These are phyloP conservation scores for Hetaerina titia DNA, from an alignment of 2,888 invertebrate genomes.

Conservation along the genomic window DNA sequence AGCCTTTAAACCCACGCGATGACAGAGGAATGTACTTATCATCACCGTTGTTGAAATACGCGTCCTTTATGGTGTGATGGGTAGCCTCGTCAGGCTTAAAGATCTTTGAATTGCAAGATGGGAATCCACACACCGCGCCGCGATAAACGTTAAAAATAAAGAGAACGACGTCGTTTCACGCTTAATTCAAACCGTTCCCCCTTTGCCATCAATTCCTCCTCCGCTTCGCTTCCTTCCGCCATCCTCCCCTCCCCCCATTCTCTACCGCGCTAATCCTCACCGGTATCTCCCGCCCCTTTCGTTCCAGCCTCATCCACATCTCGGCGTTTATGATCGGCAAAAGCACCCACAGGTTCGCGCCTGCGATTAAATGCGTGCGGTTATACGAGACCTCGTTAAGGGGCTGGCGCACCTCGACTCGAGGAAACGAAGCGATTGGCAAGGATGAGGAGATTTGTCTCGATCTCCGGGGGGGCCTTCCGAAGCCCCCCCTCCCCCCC, in stretches of 20 bases:
- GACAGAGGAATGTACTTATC: not conserved
- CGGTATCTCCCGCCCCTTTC: not conserved
- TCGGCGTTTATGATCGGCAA: not conserved
- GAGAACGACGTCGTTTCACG: slow-evolving; percentile 10
- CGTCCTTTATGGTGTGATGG: not conserved
- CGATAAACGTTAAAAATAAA: not conserved
- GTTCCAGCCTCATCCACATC: not conserved
- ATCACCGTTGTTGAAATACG: not conserved
- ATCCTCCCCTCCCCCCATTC: not conserved
- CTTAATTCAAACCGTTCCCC: not conserved
- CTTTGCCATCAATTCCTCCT: not conserved
- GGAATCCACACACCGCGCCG: not conserved
- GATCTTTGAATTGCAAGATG: not conserved
- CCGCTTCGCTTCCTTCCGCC: not conserved
- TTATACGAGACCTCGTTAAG: slow-evolving; percentile 20
- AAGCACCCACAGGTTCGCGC: not conserved
- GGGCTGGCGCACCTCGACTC: not conserved
- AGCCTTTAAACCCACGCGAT: not conserved
- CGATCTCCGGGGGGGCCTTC: slow-evolving; percentile 14
- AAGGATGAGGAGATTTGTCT: slow-evolving; percentile 46
- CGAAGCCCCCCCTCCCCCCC: not conserved
- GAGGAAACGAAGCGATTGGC: not conserved
- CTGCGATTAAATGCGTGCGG: slow-evolving; percentile 22
- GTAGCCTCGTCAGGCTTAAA: not conserved
- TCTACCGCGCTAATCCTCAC: not conserved